Base-by-base conservation (phyloP, 1,140 invertebrate genomes). In the Helicoverpa armigera region DNA sequence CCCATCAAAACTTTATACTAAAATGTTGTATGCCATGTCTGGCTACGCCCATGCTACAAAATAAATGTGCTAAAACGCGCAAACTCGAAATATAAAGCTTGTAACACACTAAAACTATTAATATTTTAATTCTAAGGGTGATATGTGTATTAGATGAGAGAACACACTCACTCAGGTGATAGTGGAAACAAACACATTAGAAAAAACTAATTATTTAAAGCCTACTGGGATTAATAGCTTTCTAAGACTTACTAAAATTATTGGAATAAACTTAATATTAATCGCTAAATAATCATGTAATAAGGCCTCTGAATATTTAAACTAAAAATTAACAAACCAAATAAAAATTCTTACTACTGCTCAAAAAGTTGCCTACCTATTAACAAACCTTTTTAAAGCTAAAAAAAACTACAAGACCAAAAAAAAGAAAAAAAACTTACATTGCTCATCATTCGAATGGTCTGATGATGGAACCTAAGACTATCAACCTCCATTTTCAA, bases 401-500 rank as follows among this genome's bases (percentile, higher is more conserved):
- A 74, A 81, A 79, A 48, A 82, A 74, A 43, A 50, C 13, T 65
- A 48, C 83, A 53, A 54, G 63, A 51, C 16, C 73, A 13, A 70
- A 51, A 23, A 51, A 77, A 56, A 50, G 73, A 65, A 81, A 81
- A 23, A 63, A 0, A 82, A 80, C 91, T 91, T 83, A 91, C 89
- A 82, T 87, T 87, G 75, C 81, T 88, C 72, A 86, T 79, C 50
- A 92, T 81, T 60, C 88, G 88, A 14, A 93, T 83, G 88, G 96
- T 96, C 83, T 96, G 95, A 85, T 96, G 96, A 50, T 96, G 95
- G 12, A 97, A 95, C 94, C 96, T 97, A 51, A 97, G 91, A 87
- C 96, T 97, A 87, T 97, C 97, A 10, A 96, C 91, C 94, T 98
- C 97, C 89, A 98, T 95, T 76, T 96, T 95, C 16, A 97, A 89